A percentile compares a stretch with the other conserved stretches of the same genome.
Evolutionary conservation across 2,888 invertebrate genomes (phyloP).

Genomic region (Drosophila pseudotalamancana): DNA sequence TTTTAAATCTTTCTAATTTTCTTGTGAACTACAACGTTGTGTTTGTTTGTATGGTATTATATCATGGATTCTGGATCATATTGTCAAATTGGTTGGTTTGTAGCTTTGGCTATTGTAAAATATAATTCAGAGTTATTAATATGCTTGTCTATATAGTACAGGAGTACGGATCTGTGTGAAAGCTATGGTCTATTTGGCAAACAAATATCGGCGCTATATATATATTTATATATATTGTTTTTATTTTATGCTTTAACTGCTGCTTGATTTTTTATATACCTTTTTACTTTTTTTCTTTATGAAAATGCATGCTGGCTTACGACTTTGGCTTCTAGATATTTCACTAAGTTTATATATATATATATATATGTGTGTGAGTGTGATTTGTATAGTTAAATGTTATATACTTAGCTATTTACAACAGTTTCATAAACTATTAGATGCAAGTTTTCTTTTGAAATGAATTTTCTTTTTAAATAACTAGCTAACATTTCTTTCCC

Average conservation of each 20-base stretch:
- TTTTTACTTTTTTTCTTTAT: no score
- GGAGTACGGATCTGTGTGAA: slow-evolving; percentile 32
- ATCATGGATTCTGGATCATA: slow-evolving; percentile 56
- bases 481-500: slow-evolving; percentile 71
- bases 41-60: slow-evolving; percentile 8
- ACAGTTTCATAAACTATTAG: slow-evolving; percentile 76
- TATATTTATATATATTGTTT: slow-evolving; percentile 4
- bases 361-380: slow-evolving; percentile 31
- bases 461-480: slow-evolving; percentile 72
- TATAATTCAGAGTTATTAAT: slow-evolving; percentile 38
- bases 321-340: slow-evolving; percentile 66
- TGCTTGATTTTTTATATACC: slow-evolving; percentile 19
- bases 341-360: slow-evolving; percentile 37
- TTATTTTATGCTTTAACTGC: slow-evolving; percentile 36
- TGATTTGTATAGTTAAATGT: slow-evolving; percentile 38
- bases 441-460: slow-evolving; percentile 46
- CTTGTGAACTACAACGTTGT: slow-evolving; percentile 30
- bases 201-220: slow-evolving; percentile 44
- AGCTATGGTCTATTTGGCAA: slow-evolving; percentile 45
- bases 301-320: slow-evolving; percentile 78
- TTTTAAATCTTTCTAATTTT: slow-evolving; percentile 9
- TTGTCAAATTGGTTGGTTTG: slow-evolving; percentile 68
- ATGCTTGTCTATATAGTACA: slow-evolving; percentile 50
- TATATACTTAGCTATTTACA: slow-evolving; percentile 66
- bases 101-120: slow-evolving; percentile 63